Percentiles rank a stretch among this genome's conserved stretches.
Evolutionary conservation across 2,797 vertebrate species (phyloP).

Genomic region (Liasis olivaceus): DNA sequence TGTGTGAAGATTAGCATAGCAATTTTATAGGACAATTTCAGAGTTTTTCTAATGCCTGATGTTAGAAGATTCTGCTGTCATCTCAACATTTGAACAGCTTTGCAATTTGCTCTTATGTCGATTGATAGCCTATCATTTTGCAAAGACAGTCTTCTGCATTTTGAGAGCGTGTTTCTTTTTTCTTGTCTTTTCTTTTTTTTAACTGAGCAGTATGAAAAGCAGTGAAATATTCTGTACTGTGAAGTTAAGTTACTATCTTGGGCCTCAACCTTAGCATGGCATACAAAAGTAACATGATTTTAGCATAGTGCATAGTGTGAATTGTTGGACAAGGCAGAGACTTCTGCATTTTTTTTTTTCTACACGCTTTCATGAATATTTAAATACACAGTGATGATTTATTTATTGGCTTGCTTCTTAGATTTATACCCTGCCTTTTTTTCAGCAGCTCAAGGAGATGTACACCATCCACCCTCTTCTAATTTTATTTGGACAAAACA

Average conservation of each 20-base stretch:
- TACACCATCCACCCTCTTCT: not conserved
- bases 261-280: not conserved
- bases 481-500: not conserved
- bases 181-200: not conserved
- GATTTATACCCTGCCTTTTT: not conserved
- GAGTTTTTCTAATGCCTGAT: not conserved
- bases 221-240: not conserved
- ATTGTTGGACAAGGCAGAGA: not conserved
- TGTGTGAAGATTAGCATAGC: not conserved
- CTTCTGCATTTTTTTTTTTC: not conserved
- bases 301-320: not conserved
- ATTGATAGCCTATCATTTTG: slow-evolving; percentile 10
- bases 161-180: not conserved
- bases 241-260: not conserved
- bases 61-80: slow-evolving; percentile 37
- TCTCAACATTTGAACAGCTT: slow-evolving; percentile 5
- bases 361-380: not conserved
- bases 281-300: not conserved
- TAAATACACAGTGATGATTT: not conserved
- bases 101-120: slow-evolving; percentile 14
- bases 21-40: not conserved
- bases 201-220: not conserved
- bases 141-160: not conserved
- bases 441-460: not conserved
- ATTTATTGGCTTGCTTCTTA: not conserved